phyloP scores from a whole-genome alignment of 2,888 invertebrate genomes.

The Neria commutata region DNA sequence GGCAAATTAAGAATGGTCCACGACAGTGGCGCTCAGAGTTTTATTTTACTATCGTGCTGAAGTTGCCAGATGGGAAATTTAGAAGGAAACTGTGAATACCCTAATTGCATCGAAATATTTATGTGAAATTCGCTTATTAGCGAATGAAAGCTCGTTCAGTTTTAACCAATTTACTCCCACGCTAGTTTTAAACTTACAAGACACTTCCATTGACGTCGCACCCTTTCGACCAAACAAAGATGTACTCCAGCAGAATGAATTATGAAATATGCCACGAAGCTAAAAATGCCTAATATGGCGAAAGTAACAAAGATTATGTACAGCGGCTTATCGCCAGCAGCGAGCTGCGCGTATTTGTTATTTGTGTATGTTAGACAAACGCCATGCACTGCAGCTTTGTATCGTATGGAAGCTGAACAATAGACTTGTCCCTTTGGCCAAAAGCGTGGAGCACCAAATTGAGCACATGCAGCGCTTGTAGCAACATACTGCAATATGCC shows the following conservation, averaged over 20 bases:
- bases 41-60: too few relatives aligned
- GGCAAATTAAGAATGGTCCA: too few relatives aligned
- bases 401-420: neutral
- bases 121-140: too few relatives aligned
- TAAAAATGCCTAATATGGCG: slow-evolving; percentile 44
- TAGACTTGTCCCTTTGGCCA: slow-evolving; percentile 11
- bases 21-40: too few relatives aligned
- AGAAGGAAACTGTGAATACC: too few relatives aligned
- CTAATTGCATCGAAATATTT: too few relatives aligned
- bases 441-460: slow-evolving; percentile 21
- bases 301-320: slow-evolving; percentile 30
- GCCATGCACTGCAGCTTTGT: neutral
- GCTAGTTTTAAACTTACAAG: too few relatives aligned
- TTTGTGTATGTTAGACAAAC: slow-evolving; percentile 17
- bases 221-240: slow-evolving; percentile 50
- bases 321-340: slow-evolving; percentile 17
- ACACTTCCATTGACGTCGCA: too few relatives aligned
- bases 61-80: too few relatives aligned
- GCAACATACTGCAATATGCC: slow-evolving; percentile 48
- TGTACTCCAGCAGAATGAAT: slow-evolving; percentile 49
- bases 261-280: slow-evolving; percentile 53
- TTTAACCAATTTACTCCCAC: too few relatives aligned
- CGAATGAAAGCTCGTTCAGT: too few relatives aligned
- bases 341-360: slow-evolving; percentile 1
- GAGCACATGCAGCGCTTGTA: slow-evolving; percentile 22